Base-by-base conservation (phyloP, 1,140 invertebrate species). In the Venturia canescens region DNA sequence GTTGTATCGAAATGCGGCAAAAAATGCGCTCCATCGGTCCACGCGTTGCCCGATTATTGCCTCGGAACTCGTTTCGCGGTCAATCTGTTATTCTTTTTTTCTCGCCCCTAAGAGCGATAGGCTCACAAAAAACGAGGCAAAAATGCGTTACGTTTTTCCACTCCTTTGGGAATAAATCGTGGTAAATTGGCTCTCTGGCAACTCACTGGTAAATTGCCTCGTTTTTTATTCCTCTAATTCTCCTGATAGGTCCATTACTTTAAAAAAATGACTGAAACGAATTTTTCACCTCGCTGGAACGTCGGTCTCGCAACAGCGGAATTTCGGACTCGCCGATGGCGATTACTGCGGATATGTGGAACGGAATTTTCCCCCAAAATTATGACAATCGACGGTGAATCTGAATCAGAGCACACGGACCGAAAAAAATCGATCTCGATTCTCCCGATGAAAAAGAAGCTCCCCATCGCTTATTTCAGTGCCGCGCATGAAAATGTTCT, bases 341-440 rank as follows among this genome's bases (percentile, higher is more conserved):
- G 38, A 11, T 44, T 9, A 44, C 21, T 57, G 53, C 11, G 1
- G 21, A 29, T 13, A 53, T 4, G 15, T 74, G 31, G 29, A 31
- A 74, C 26, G 26, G 50, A 74, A 57, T 74, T 74, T 74, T 57
- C 57, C 48, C 71, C 48, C 71, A 53, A 74, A 57, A 74, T 57
- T 48, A 27, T 74, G 71, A 57, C 57, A 74, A 74, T 74, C 71
- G 71, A 74, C 29, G 26, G 57, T 18, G 21, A 21, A 9, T n/a
- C 31, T 2, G 38, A 13, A 27, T 74, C 71, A 57, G 13, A 80
- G 34, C 21, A 27, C 18, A 80, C 72, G 34, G 15, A 57, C 0
- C 23, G 57, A 79, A 79, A 78, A 48, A 66, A 4, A 27, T 27
- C 66, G n/a, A n/a, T 2, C n/a, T 27, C 4, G 5, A 44, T 44